Base-by-base conservation (phyloP, 2,797 vertebrate genomes). In the Huso huso region DNA sequence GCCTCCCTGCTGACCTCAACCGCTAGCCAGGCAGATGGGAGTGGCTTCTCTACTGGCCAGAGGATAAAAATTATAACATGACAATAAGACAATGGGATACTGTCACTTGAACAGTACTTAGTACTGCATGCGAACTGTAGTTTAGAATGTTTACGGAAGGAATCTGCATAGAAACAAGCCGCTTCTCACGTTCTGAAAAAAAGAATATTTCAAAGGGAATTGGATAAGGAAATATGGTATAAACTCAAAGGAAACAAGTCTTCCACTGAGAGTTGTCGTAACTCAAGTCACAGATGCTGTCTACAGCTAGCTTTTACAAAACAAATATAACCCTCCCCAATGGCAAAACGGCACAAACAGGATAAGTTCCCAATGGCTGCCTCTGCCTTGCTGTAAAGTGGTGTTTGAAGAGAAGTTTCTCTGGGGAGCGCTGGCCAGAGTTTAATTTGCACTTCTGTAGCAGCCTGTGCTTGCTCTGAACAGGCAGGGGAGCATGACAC, bases 361-460 rank as follows among this genome's bases (percentile, higher is more conserved):
- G 55, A 15, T 8, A 6, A 58, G 55, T 6, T 6, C 6, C 10
- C 55, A 11, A 6, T 6, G 55, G 12, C 10, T 11, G 23, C 23
- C 23, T 37, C 23, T 37, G 23, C 23, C 23, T 23, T 23, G 3
- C 55, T 53, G 49, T 11, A 62, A 68, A 63, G 23, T 57, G n/a
- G 7, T 64, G 15, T 51, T 64, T 64, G 51, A 63, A 63, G 11
- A 11, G 15, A 11, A 48, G 48, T 49, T 12, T 55, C 62, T 23
- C 62, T 57, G 13, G 55, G 52, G 48, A 58, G 8, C 51, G 13
- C 10, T 49, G 67, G 48, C 62, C n/a, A 15, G 57, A 63, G n/a
- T 59, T 64, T 59, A 37, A 64, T 69, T 64, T 69, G 48, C 62
- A 69, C 62, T 11, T 62, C 61, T 15, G 10, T 37, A 18, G 18